Base-by-base conservation (phyloP, 2,113 vertebrate genomes). In the Arvicanthis niloticus region DNA sequence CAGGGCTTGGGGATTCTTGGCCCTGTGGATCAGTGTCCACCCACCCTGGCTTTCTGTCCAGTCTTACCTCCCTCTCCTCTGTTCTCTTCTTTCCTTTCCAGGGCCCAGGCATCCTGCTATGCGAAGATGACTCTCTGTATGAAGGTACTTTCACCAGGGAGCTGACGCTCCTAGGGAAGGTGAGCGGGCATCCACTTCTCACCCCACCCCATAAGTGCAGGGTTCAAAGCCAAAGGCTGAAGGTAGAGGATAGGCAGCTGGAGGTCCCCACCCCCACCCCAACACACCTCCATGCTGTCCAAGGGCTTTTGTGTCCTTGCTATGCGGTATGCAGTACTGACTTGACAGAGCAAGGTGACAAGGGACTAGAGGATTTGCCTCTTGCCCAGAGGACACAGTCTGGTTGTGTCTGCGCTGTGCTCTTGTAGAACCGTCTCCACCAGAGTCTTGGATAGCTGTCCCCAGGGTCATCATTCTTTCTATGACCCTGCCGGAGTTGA, bases 91-190 rank as follows among this genome's bases (percentile, higher is more conserved):
- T 40, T 86, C 89, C 60, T 53, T 73, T 3, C 37, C 53, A 99
- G 99, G 99, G 99, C 19, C 87, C 98, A 0, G 99, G 99, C 16
- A 88, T 98, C 88, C 97, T 99, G 10, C 98, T 99, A 2, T 95
- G 97, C 72, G 99, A 99, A 42, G 98, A 99, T 0, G 98, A 98
- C 92, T 98, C 98, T 0, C 62, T 99, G 56, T 99, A 98, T 0
- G 99, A 99, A 92, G 99, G 99, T 19, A 98, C 97, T 37, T 99
- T 99, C 96, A 98, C 98, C 0, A 98, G 97, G 75, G 98, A 99
- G 6, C 97, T 99, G 58, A 87, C 51, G 0, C 97, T 98, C 5
- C 56, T 96, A 4, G 99, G 99, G 26, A 99, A 99, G 98, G 99
- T 99, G 82, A 98, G 98, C 7, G 37, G 53, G 68, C 15, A 10